Evolutionary conservation across 2,113 vertebrate genomes (phyloP), one percentile per base, ranked within the genome.

Genomic region (Collichthys lucidus): DNA sequence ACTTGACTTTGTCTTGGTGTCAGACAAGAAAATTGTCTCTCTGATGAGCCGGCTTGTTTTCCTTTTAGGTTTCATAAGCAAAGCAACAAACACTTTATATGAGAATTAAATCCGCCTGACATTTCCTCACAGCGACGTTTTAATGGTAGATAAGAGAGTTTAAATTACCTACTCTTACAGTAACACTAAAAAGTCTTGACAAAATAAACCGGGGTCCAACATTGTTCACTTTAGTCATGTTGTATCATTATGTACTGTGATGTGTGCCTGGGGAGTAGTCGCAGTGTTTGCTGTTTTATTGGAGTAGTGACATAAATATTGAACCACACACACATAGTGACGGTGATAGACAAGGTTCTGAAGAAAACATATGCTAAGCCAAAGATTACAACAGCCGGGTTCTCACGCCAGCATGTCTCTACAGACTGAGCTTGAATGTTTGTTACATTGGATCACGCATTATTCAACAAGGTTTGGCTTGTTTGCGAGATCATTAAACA

Each of bases 321-420:
- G 67, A 79, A 57, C 74, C 57, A 19, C 5, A 16, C 77, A 69
- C 57, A 73, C 68, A 74, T 17, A 24, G 50, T 26, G 77, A 72
- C 59, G 56, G 80, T 80, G 79, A 86, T 79, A 72, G 83, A 64
- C 80, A 24, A 26, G 9, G 40, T 75, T 85, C 26, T 83, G 87
- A 72, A 71, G 64, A 79, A 91, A 93, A 92, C 74, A 50, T 24
- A 44, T 3, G 0, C 65, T 80, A 61, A 69, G 84, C 87, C 92
- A 93, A 91, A 91, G 86, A 91, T 92, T 88, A 88, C 86, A 91
- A 80, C 67, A 75, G 82, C 65, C 84, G 53, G 64, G 85, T 91
- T 94, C 92, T 92, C 93, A 94, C 80, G 82, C 86, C 91, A 90
- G 68, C 40, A 68, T 55, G 88, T 92, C 89, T 92, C 84, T 83